Evolutionary conservation across 1,140 invertebrate species (phyloP).

Genomic region (Caerostris darwini): DNA sequence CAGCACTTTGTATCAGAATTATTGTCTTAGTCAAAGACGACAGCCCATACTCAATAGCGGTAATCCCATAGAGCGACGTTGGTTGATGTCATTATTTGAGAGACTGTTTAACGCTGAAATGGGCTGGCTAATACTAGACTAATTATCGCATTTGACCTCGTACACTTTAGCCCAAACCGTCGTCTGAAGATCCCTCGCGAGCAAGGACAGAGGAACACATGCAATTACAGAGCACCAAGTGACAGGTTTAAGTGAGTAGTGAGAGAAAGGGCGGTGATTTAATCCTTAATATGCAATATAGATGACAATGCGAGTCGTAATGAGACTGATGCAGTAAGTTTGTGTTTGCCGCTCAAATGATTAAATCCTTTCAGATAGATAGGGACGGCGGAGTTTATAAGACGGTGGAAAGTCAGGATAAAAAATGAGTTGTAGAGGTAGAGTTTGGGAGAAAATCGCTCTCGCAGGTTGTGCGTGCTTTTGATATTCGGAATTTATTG

Average conservation of each 20-base stretch:
- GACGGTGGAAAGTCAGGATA: not conserved
- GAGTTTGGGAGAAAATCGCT: not conserved
- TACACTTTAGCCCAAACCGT: slow-evolving; percentile 1
- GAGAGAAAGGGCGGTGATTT: not conserved
- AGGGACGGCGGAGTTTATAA: not conserved
- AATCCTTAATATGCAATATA: not conserved
- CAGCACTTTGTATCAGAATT: not conserved
- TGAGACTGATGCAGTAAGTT: not conserved
- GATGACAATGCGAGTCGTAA: not conserved
- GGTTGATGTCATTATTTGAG: slow-evolving; percentile 10
- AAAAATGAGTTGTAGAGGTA: not conserved
- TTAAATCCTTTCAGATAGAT: not conserved
- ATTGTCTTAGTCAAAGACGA: not conserved
- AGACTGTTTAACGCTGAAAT: slow-evolving; percentile 9
- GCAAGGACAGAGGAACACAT: not conserved
- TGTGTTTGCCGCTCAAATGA: not conserved
- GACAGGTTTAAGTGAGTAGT: slow-evolving; percentile 16
- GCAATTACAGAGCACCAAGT: not conserved
- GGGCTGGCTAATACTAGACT: not conserved
- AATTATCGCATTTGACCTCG: slow-evolving; percentile 30
- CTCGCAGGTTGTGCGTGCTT: not conserved
- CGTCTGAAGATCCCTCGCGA: not conserved
- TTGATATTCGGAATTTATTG: too few species aligned
- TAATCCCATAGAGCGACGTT: not conserved
- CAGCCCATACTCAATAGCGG: not conserved